A percentile compares a stretch with the other conserved stretches of the same genome.
Conservation (phyloP, 2,113 vertebrate species). For the Ameiurus melas region DNA sequence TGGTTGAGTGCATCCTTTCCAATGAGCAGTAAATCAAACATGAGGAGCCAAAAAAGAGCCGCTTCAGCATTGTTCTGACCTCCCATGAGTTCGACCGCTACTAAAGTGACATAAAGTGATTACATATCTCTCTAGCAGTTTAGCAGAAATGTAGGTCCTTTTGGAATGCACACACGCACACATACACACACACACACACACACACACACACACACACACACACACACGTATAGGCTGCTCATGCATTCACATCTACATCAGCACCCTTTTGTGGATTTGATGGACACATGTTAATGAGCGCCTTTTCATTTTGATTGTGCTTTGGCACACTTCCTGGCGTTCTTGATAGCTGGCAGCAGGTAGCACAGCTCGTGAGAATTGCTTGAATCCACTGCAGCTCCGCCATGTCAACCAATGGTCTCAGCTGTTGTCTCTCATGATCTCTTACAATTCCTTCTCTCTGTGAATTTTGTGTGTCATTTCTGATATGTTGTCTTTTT, state of each 20-base stretch:
- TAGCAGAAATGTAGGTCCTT: not conserved
- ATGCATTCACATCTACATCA: not conserved
- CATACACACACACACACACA: too few relatives aligned
- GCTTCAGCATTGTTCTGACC: constrained; percentile 52
- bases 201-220: too few relatives aligned
- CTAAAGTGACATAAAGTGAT: constrained; percentile 26
- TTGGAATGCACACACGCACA: not conserved
- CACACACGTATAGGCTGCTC: too few relatives aligned
- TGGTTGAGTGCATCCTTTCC: constrained; percentile 6
- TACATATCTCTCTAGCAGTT: constrained; percentile 8
- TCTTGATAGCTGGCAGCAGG: constrained; percentile 9
- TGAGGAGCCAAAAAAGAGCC: constrained; percentile 29
- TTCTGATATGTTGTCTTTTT: not conserved
- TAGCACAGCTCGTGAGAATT: constrained; percentile 3
- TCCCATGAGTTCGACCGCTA: constrained; percentile 37
- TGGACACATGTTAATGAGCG: not conserved
- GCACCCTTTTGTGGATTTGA: constrained; percentile 2
- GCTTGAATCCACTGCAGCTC: constrained; percentile 11
- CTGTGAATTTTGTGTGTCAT: not conserved
- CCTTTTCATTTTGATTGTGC: constrained; percentile 5
- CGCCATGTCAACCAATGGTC: not conserved
- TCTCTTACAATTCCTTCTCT: not conserved
- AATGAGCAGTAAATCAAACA: constrained; percentile 42
- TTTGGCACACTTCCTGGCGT: not conserved
- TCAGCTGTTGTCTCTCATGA: constrained; percentile 13